Evolutionary conservation across 37 sponge, comb jelly and placozoan species (phyloP).

Genomic region (Aplysina aerophoba): DNA sequence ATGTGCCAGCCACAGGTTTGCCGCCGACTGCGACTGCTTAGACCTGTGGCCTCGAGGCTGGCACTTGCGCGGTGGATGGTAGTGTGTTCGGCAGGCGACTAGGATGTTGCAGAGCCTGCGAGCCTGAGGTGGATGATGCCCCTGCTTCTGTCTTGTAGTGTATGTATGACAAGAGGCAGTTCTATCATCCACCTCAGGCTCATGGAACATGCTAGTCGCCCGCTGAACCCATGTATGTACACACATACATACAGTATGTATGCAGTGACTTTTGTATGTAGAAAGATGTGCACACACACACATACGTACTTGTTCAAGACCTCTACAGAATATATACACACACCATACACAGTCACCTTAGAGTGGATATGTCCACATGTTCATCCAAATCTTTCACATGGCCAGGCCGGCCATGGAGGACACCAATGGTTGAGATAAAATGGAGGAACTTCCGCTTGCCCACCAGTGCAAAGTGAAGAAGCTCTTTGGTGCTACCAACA

Average conservation of each 20-base stretch:
- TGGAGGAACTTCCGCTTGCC: conserved; percentile 49
- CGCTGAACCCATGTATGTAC: background rate
- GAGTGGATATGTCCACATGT: background rate
- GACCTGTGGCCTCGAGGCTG: too few species aligned
- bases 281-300: background rate
- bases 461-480: conserved; percentile 23
- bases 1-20: too few species aligned
- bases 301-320: background rate
- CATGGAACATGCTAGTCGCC: too few species aligned
- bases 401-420: background rate
- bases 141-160: too few species aligned
- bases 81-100: too few species aligned
- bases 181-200: too few species aligned
- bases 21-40: too few species aligned
- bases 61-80: too few species aligned
- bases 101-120: too few species aligned
- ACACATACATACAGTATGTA: background rate
- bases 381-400: background rate
- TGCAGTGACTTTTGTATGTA: background rate
- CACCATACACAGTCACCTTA: background rate
- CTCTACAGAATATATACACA: background rate
- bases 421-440: conserved; percentile 56
- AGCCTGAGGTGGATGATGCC: too few species aligned
- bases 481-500: conserved; percentile 48
- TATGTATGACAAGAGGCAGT: too few species aligned